A percentile compares a stretch with the other conserved stretches of the same genome.
Conservation (phyloP, 2,888 invertebrate genomes). For the Platerodrilus igneus region DNA sequence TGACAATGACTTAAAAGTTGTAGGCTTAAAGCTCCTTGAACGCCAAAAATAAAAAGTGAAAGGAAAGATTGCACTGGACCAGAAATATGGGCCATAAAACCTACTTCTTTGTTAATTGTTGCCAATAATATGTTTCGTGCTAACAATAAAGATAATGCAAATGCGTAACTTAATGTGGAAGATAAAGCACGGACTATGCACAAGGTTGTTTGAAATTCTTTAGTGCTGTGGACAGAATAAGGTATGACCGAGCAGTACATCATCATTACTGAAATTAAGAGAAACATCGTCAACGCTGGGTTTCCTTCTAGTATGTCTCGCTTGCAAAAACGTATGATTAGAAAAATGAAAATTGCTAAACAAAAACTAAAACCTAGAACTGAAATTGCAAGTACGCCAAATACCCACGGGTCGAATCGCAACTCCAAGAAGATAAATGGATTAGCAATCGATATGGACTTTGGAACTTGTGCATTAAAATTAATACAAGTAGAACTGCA, state of each 20-base stretch:
- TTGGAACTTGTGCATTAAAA: constrained; percentile 25
- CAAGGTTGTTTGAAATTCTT: constrained; percentile 38
- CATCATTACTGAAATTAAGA: constrained; percentile 49
- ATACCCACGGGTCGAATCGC: constrained; percentile 53
- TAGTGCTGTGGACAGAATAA: constrained; percentile 47
- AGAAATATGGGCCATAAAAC: constrained; percentile 65
- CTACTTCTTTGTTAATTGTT: constrained; percentile 61
- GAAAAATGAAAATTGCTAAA: constrained; percentile 60
- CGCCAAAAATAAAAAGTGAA: constrained; percentile 59
- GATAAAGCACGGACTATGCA: constrained; percentile 57
- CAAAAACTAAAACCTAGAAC: constrained; percentile 61
- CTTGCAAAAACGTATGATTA: constrained; percentile 59
- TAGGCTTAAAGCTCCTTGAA: constrained; percentile 55
- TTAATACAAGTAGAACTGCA: constrained; percentile 31
- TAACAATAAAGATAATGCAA: constrained; percentile 60
- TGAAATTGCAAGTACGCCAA: constrained; percentile 61
- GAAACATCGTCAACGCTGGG: constrained; percentile 52
- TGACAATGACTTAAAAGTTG: constrained; percentile 49
- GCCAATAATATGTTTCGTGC: constrained; percentile 62
- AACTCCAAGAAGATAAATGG: constrained; percentile 27
- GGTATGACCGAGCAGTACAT: constrained; percentile 52
- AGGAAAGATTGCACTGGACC: constrained; percentile 64
- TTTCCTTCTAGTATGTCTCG: constrained; percentile 65
- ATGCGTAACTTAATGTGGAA: constrained; percentile 57
- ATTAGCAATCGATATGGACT: constrained; percentile 16